A percentile compares a stretch with the other conserved stretches of the same genome.
Conservation (phyloP, 2,888 invertebrate species). For the Clanis bilineata region DNA sequence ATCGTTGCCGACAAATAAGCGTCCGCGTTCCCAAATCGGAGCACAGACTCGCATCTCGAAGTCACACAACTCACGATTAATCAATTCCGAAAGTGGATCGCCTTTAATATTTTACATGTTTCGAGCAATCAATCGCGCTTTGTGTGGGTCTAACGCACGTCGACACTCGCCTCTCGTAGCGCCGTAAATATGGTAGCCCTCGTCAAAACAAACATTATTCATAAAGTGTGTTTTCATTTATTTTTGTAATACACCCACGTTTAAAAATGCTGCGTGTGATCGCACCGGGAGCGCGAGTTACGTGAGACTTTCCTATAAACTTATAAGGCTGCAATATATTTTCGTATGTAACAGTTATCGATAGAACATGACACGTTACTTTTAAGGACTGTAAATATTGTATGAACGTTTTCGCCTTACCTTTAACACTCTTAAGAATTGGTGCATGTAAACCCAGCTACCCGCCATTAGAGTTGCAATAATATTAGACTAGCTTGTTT, state of each 20-base stretch:
- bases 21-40: constrained; percentile 61
- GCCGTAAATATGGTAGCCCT: constrained; percentile 62
- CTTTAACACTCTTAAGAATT: not conserved
- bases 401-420: constrained; percentile 8
- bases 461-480: constrained; percentile 29
- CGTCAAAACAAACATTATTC: constrained; percentile 78
- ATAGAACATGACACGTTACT: constrained; percentile 24
- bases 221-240: constrained; percentile 72
- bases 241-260: constrained; percentile 72
- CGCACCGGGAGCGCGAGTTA: constrained; percentile 49
- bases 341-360: constrained; percentile 39
- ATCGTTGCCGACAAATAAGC: constrained; percentile 58
- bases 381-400: constrained; percentile 14
- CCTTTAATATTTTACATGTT: constrained; percentile 66
- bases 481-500: constrained; percentile 48
- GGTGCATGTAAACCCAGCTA: constrained; percentile 15
- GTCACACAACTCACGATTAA: constrained; percentile 70
- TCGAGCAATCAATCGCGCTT: constrained; percentile 69
- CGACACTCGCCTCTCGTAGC: constrained; percentile 55
- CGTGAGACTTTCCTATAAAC: constrained; percentile 57
- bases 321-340: constrained; percentile 46
- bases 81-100: constrained; percentile 73
- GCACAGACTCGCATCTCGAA: constrained; percentile 47
- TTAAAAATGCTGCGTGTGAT: constrained; percentile 59
- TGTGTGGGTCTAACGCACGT: constrained; percentile 75